A percentile compares a stretch with the other conserved stretches of the same genome.
Conservation (phyloP, 2,888 invertebrate species). For the Papilio protenor region DNA sequence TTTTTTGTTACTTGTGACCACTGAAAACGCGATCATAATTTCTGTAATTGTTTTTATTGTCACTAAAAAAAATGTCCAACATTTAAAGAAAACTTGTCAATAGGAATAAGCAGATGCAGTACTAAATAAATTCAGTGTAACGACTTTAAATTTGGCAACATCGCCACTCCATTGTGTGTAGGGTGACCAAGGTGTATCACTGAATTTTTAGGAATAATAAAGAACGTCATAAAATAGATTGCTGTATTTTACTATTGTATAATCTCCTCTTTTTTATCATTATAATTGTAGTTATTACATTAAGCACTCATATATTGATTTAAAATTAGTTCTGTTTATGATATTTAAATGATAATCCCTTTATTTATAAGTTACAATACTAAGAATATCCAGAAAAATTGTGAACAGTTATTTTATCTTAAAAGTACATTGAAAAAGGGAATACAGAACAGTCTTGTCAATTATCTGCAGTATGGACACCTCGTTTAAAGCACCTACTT, state of each 20-base stretch:
- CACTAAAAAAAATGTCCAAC: background rate
- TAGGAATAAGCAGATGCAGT: background rate
- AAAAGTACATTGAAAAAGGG: background rate
- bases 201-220: background rate
- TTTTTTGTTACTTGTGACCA: too few species aligned
- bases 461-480: background rate
- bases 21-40: too few species aligned
- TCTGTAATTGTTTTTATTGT: too few species aligned
- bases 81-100: slow-evolving; percentile 17
- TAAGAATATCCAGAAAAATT: background rate
- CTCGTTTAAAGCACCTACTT: slow-evolving; percentile 30
- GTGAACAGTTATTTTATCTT: background rate
- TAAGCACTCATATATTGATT: too few species aligned
- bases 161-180: slow-evolving; percentile 15
- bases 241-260: background rate
- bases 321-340: too few species aligned
- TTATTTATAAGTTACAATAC: too few species aligned
- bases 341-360: too few species aligned
- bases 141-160: slow-evolving; percentile 36
- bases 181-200: background rate
- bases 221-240: background rate
- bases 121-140: slow-evolving; percentile 15
- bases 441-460: background rate
- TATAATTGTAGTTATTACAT: too few species aligned
- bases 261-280: too few species aligned